Percentiles rank a stretch among this genome's conserved stretches.
Evolutionary conservation across 2,113 vertebrate species (phyloP).

Genomic region (Gasterosteus aculeatus): DNA sequence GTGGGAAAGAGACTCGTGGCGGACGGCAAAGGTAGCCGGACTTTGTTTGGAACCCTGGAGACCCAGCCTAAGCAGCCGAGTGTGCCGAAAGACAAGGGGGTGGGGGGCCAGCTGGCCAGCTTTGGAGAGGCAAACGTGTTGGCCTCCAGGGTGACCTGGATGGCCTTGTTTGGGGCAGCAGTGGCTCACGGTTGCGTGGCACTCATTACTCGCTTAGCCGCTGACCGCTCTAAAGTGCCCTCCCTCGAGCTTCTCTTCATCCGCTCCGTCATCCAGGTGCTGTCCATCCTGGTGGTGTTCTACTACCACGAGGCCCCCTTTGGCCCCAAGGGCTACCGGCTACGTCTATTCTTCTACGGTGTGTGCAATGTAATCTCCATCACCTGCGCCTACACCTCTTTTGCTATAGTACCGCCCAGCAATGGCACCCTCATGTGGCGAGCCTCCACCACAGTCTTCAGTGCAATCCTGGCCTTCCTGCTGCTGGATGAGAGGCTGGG

Average conservation of each 20-base stretch:
- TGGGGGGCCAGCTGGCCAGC: constrained; percentile 82
- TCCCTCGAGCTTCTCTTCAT: constrained; percentile 97
- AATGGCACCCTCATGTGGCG: constrained; percentile 99
- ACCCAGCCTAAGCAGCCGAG: constrained; percentile 77
- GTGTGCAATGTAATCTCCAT: constrained; percentile 98
- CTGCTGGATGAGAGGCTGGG: constrained; percentile 94
- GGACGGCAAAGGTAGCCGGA: constrained; percentile 84
- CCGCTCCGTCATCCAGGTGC: constrained; percentile 93
- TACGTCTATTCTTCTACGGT: constrained; percentile 95
- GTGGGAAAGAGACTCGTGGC: constrained; percentile 86
- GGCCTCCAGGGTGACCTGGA: constrained; percentile 92
- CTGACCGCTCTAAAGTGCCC: constrained; percentile 96
- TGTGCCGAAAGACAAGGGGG: constrained; percentile 79
- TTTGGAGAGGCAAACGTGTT: constrained; percentile 87
- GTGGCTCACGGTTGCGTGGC: constrained; percentile 95
- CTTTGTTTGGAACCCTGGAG: constrained; percentile 91
- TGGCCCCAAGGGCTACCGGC: constrained; percentile 91
- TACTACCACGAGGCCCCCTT: constrained; percentile 94
- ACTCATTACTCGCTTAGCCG: constrained; percentile 91
- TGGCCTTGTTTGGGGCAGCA: constrained; percentile 92
- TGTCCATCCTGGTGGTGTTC: constrained; percentile 91
- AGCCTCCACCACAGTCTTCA: constrained; percentile 95
- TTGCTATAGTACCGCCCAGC: constrained; percentile 95
- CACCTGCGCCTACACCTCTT: constrained; percentile 98
- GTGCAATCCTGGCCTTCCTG: constrained; percentile 93